These are phyloP conservation scores for Drosophila rellima DNA, from an alignment of 2,888 invertebrate species.

Conservation along the genomic window DNA sequence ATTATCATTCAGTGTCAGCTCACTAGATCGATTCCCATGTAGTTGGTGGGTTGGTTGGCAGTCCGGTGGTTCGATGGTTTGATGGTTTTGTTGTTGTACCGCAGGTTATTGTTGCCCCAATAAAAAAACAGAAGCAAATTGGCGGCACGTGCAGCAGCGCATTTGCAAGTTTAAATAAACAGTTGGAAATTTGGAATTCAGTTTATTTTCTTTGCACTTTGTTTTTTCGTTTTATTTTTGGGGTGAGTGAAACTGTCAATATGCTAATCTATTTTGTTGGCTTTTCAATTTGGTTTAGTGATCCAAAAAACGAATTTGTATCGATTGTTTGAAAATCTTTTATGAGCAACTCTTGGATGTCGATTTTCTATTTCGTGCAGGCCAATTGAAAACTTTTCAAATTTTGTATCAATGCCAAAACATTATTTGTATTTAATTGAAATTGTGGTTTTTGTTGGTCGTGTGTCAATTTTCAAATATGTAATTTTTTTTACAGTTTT, in stretches of 20 bases:
- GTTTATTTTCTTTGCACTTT: conserved; percentile 28
- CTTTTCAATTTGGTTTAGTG: conserved; percentile 27
- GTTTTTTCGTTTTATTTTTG: conserved; percentile 11
- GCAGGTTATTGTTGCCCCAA: conserved; percentile 38
- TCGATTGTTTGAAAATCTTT: conserved; percentile 55
- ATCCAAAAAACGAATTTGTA: conserved; percentile 5
- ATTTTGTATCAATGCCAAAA: conserved; percentile 69
- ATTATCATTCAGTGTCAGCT: conserved; percentile 82
- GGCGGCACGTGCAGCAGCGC: conserved; percentile 57
- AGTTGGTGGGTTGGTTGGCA: conserved; percentile 23
- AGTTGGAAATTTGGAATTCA: conserved; percentile 55
- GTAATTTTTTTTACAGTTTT: conserved; percentile 32
- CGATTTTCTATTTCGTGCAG: conserved; percentile 34
- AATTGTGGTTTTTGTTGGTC: conserved; percentile 11
- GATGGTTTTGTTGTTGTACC: conserved; percentile 36
- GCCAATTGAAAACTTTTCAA: conserved; percentile 54
- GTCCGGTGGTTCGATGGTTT: conserved; percentile 28
- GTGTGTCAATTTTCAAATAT: conserved; percentile 46
- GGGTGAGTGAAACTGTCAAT: conserved; percentile 30
- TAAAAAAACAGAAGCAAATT: conserved; percentile 58
- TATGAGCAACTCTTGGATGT: conserved; percentile 61
- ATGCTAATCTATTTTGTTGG: conserved; percentile 47
- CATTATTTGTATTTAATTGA: conserved; percentile 56
- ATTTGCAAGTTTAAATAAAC: conserved; percentile 62
- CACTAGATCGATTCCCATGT: conserved; percentile 60